These are phyloP conservation scores for Crotalus helleri DNA, from an alignment of 2,113 vertebrate genomes.

Conservation along the genomic window DNA sequence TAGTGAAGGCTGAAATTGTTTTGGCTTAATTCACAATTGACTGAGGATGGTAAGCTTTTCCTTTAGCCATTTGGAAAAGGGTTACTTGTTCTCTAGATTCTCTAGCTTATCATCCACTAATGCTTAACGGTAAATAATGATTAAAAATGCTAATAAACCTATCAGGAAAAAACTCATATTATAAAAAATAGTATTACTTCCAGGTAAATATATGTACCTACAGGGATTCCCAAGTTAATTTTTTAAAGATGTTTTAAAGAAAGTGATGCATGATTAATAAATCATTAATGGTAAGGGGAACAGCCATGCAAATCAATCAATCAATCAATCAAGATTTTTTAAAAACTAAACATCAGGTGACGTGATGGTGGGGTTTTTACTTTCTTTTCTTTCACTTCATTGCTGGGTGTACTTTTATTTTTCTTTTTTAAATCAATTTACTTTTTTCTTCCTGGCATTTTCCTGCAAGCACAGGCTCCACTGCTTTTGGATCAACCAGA, in stretches of 20 bases:
- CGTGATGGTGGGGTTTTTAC: not conserved
- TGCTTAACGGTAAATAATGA: not conserved
- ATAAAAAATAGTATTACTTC: not conserved
- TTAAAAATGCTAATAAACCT: not conserved
- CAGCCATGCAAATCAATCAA: not conserved
- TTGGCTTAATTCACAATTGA: not conserved
- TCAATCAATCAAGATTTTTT: not conserved
- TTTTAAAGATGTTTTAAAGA: not conserved
- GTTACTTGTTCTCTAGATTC: not conserved
- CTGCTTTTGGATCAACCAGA: not conserved
- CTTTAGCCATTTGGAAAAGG: not conserved
- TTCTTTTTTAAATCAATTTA: not conserved
- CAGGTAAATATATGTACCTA: not conserved
- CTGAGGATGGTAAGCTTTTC: not conserved
- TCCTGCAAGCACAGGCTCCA: not conserved
- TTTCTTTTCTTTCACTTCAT: not conserved
- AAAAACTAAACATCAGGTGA: not conserved
- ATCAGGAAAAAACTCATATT: not conserved
- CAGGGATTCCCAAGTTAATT: not conserved
- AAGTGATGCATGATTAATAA: not conserved
- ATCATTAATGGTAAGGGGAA: not conserved
- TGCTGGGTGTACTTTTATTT: not conserved
- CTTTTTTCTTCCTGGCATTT: not conserved
- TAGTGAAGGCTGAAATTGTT: not conserved
- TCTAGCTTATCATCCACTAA: not conserved